A percentile compares a stretch with the other conserved stretches of the same genome.
Evolutionary conservation across 2,113 vertebrate species (phyloP).

Genomic region (Sardina pilchardus): DNA sequence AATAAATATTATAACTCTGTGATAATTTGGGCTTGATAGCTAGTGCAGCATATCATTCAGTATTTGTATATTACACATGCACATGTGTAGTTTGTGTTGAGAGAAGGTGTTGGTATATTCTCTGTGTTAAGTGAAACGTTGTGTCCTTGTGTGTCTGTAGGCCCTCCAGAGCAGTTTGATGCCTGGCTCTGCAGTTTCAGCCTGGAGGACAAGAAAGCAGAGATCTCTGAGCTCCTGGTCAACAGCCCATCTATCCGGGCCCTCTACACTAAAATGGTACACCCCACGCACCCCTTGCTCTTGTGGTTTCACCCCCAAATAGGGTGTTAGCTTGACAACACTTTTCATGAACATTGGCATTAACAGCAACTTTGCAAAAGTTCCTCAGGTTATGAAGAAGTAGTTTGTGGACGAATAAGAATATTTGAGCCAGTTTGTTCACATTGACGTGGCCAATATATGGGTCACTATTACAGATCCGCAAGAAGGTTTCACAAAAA

Average conservation of each 20-base stretch:
- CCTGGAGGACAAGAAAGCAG: constrained; percentile 88
- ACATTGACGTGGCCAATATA: too few relatives aligned
- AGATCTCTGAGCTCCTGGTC: constrained; percentile 88
- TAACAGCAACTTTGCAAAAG: too few relatives aligned
- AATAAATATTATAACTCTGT: too few relatives aligned
- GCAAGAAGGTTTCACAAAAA: too few relatives aligned
- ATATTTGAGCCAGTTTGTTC: too few relatives aligned
- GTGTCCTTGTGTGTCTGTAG: constrained; percentile 62
- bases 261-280: constrained; percentile 96
- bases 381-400: too few relatives aligned
- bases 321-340: not conserved
- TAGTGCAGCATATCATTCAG: too few relatives aligned
- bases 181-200: constrained; percentile 83
- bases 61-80: too few relatives aligned
- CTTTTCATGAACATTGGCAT: not conserved
- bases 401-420: too few relatives aligned
- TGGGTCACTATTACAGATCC: too few relatives aligned
- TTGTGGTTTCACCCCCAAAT: not conserved
- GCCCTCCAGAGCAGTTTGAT: constrained; percentile 86
- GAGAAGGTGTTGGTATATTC: not conserved
- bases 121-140: not conserved
- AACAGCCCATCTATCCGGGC: constrained; percentile 90
- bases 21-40: too few relatives aligned
- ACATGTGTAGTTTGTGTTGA: not conserved
- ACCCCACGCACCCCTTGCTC: not conserved